These are phyloP conservation scores for Narcine bancroftii DNA, from an alignment of 2,113 vertebrate species.

Conservation along the genomic window DNA sequence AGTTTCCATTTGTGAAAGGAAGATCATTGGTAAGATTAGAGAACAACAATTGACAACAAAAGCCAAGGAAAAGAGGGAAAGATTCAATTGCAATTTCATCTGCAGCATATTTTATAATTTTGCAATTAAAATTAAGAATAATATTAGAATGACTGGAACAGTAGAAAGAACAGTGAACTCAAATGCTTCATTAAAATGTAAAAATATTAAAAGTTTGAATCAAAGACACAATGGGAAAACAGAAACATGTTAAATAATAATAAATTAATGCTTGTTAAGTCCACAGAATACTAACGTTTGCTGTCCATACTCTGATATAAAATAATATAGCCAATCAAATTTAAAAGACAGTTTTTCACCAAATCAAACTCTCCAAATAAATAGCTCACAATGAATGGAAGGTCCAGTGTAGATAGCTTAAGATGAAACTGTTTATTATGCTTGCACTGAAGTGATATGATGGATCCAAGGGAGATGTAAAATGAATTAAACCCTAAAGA, in stretches of 20 bases:
- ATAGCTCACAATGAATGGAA: not conserved
- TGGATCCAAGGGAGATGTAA: constrained; percentile 16
- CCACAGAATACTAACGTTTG: not conserved
- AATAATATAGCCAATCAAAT: not conserved
- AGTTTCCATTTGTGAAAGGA: too few species aligned
- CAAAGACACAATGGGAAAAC: not conserved
- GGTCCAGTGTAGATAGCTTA: not conserved
- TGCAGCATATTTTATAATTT: not conserved
- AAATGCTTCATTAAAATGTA: too few species aligned
- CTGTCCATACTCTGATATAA: not conserved
- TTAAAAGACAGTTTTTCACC: not conserved
- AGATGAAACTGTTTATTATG: not conserved
- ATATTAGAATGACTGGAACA: not conserved
- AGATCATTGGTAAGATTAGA: too few species aligned
- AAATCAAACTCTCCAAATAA: not conserved
- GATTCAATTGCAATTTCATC: not conserved
- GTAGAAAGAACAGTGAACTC: too few species aligned
- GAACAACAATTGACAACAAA: not conserved
- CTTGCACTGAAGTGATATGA: not conserved
- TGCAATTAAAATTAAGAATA: not conserved
- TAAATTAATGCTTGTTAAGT: not conserved
- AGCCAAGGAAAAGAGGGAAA: not conserved
- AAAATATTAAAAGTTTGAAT: not conserved
- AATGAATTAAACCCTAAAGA: constrained; percentile 28
- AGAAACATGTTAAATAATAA: not conserved